Evolutionary conservation across 2,888 invertebrate genomes (phyloP), one percentile per base, ranked within the genome.

Genomic region (Orgyia antiqua): DNA sequence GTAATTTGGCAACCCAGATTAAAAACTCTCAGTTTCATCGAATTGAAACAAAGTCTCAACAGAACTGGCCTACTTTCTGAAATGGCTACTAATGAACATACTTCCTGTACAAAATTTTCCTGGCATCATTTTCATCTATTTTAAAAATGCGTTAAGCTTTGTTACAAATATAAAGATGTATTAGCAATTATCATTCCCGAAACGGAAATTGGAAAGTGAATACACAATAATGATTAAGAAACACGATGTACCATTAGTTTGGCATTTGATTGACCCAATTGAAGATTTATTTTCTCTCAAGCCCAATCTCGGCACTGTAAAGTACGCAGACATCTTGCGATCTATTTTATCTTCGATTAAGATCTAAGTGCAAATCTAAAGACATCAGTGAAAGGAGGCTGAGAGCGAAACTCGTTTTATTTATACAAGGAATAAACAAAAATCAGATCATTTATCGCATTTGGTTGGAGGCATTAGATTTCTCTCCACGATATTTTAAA

Each of bases 191-290:
- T 21, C 11, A 27, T 36, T 45, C 51, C 46, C 42, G 31, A 50
- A 51, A 36, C 24, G 45, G 48, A 35, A 44, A 54, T 56, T 53
- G 49, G 53, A 62, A 57, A 60, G 53, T 47, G 40, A 35, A 28
- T 40, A 38, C 35, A 49, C 43, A 51, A 51, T 59, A 51, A 51
- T 51, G 50, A 57, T 60, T 46, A 53, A 13, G 10, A 21, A 23
- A 67, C 63, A 60, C 58, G 54, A 52, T 53, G 54, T 57, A 56
- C 56, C 51, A 64, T 64, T 64, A 61, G 66, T 59, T 58, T 77
- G 79, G 74, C 78, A 78, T 83, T 83, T 82, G 74, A 80, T 77
- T 68, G 84, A 79, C 84, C 84, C 64, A 83, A 83, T 82, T 83
- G 78, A 69, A 71, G 72, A 79, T 82, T 77, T 83, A 83, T 83